These are phyloP conservation scores for Oryzias javanicus DNA, from an alignment of 2,113 vertebrate genomes.

Conservation along the genomic window DNA sequence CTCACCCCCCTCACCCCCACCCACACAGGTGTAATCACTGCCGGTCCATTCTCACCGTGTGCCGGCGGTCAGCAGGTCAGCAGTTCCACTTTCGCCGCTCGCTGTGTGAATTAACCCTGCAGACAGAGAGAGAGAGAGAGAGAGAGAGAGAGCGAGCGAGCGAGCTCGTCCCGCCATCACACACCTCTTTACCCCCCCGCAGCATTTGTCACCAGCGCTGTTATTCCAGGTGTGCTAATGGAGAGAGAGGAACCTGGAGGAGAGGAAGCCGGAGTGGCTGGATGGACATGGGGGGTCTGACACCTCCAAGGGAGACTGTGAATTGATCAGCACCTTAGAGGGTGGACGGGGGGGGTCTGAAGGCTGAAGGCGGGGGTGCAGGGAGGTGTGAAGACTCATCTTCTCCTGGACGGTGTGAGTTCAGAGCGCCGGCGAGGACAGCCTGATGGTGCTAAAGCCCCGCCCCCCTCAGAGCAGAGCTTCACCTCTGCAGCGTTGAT, in stretches of 20 bases:
- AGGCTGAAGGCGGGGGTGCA: constrained; percentile 46
- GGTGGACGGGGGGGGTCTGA: constrained; percentile 47
- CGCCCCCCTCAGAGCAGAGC: constrained; percentile 34
- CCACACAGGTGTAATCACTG: constrained; percentile 11
- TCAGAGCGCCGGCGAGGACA: constrained; percentile 38
- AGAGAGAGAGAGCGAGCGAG: too few species aligned
- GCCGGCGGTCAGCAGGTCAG: constrained; percentile 47
- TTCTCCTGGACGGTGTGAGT: constrained; percentile 68
- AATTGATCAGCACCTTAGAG: constrained; percentile 82
- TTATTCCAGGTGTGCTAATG: constrained; percentile 84
- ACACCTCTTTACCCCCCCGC: constrained; percentile 43
- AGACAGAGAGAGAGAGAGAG: constrained; percentile 39
- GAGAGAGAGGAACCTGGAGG: too few species aligned
- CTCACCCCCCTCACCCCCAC: too few species aligned
- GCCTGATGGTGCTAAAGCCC: constrained; percentile 54
- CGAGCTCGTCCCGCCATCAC: constrained; percentile 40
- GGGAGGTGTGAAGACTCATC: constrained; percentile 78
- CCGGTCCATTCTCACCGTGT: constrained; percentile 66
- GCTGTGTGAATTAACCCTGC: constrained; percentile 51
- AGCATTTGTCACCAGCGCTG: constrained; percentile 71
- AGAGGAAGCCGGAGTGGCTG: too few species aligned
- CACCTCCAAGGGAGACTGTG: constrained; percentile 77
- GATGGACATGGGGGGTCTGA: constrained; percentile 55
- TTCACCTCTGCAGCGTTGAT: too few species aligned
- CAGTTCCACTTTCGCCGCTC: constrained; percentile 49